Conservation (phyloP, 2,797 vertebrate species). For the Leuciscus waleckii region DNA sequence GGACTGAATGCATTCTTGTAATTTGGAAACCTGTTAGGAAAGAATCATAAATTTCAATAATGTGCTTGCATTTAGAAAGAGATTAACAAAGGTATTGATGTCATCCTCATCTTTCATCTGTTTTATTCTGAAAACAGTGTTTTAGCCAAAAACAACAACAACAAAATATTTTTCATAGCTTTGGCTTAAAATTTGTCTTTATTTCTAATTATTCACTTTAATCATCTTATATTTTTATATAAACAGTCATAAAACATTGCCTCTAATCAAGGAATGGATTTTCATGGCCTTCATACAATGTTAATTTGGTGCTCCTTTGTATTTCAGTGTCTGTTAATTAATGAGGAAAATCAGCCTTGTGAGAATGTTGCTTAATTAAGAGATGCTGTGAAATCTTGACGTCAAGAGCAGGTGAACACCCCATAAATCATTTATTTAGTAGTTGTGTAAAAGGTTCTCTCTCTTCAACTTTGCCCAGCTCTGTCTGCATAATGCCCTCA, state of each 20-base stretch:
- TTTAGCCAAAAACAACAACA: constrained; percentile 2
- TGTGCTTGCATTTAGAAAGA: not conserved
- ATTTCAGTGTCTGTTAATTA: constrained; percentile 16
- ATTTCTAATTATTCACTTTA: constrained; percentile 21
- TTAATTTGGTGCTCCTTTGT: constrained; percentile 33
- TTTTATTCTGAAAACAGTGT: not conserved
- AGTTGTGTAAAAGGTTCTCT: constrained; percentile 10
- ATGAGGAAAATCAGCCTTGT: constrained; percentile 41
- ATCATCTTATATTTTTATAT: constrained; percentile 24
- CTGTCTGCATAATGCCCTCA: not conserved
- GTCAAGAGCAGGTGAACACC: constrained; percentile 2
- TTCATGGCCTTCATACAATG: not conserved
- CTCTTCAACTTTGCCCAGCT: not conserved
- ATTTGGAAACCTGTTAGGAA: not conserved
- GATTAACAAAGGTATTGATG: not conserved
- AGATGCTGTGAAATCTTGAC: constrained; percentile 23
- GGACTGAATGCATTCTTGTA: too few species aligned
- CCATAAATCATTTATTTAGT: constrained; percentile 24
- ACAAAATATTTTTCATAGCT: not conserved
- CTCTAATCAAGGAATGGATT: constrained; percentile 35
- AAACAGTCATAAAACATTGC: not conserved
- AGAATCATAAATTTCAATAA: not conserved
- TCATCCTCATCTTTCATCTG: not conserved
- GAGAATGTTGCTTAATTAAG: constrained; percentile 44
- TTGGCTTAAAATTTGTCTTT: not conserved